phyloP scores from a whole-genome alignment of 2,888 invertebrate species.

The Sesia apiformis region DNA sequence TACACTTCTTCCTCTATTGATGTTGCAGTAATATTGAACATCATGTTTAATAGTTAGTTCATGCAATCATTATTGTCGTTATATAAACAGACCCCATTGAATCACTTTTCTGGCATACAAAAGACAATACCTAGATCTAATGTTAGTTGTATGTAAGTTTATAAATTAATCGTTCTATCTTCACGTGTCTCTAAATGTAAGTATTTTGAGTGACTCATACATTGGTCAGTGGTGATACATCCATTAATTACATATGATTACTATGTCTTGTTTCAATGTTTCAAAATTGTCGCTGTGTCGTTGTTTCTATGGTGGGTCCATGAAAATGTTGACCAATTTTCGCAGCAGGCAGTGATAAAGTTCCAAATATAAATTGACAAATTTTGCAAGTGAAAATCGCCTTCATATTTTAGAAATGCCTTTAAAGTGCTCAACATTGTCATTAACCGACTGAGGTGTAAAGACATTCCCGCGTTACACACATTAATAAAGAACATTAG shows the following conservation, averaged over 20 bases:
- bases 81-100: conserved; percentile 48
- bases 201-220: conserved; percentile 59
- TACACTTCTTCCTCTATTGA: conserved; percentile 39
- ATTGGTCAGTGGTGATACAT: conserved; percentile 41
- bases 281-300: too few species aligned
- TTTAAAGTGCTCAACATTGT: too few species aligned
- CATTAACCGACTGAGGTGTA: too few species aligned
- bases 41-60: conserved; percentile 31
- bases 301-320: too few species aligned
- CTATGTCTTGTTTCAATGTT: too few species aligned
- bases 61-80: conserved; percentile 29
- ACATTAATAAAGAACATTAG: too few species aligned
- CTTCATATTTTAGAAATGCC: too few species aligned
- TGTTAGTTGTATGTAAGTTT: conserved; percentile 70
- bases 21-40: conserved; percentile 52
- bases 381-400: too few species aligned
- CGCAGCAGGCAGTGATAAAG: too few species aligned
- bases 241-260: background rate
- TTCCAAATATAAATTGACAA: too few species aligned
- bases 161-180: conserved; percentile 70
- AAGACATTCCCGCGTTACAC: too few species aligned
- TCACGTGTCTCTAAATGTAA: conserved; percentile 70
- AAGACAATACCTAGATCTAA: conserved; percentile 76
- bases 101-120: conserved; percentile 69
- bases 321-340: too few species aligned